Evolutionary conservation across 2,888 invertebrate species (phyloP), one percentile per base, ranked within the genome.

Genomic region (Perizoma flavofasciatum): DNA sequence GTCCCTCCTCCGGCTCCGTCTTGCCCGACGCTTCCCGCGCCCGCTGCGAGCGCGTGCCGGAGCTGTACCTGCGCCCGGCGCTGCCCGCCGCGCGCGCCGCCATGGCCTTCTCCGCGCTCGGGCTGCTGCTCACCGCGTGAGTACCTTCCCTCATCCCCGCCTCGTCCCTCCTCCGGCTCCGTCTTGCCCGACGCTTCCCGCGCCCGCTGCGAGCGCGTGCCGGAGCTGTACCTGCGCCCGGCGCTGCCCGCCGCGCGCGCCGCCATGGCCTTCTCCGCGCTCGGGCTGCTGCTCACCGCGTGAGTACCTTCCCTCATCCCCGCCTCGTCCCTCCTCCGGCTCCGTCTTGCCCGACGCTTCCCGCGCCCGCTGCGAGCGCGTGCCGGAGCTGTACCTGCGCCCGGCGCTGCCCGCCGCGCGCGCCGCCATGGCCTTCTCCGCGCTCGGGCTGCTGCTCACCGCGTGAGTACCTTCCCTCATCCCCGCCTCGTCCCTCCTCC

Each of bases 1-100:
- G 1, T 22, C 3, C 22, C 22, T 22, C 22, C 22, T 22, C 22
- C 22, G 1, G 22, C 22, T 3, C 22, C 22, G 3, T 1, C 22
- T 22, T 3, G 3, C 98, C 98, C 6, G 96, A 96, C 83, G 91
- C 91, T 7, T 92, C 93, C 59, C 96, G 97, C 72, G 94, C 94
- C 51, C 89, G 83, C 67, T 98, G 97, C 84, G 94, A 93, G 33
- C 92, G 94, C 63, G 96, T 97, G 72, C 96, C 96, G 5, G 97
- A 97, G 88, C 94, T 96, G 69, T 97, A 96, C 86, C 93, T 97
- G 72, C 94, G 95, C 45, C 95, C 95, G 60, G 95, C 94, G 74
- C 96, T 97, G 67, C 96, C 96, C 52, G 97, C 97, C 94, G 98
- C 98, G 40, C 96, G 98, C 70, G 97, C 96, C 1, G 98, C 98